Base-by-base conservation (phyloP, 2,113 vertebrate species). In the Equus przewalskii region DNA sequence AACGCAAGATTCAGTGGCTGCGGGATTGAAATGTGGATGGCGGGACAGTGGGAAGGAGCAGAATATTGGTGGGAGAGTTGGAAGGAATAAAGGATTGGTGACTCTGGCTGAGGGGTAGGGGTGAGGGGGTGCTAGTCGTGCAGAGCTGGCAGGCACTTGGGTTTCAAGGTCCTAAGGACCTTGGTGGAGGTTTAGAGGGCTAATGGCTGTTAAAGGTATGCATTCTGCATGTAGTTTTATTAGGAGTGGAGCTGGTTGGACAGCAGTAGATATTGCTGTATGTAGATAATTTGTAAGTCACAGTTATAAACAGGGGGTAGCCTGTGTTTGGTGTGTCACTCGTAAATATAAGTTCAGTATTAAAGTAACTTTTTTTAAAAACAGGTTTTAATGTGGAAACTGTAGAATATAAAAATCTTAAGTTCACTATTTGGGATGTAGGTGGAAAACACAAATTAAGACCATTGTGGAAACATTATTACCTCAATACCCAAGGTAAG, bases 361-460 rank as follows among this genome's bases (percentile, higher is more conserved):
- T 96, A 97, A 97, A 97, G 36, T 91, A 6, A 95, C 30, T 44
- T 88, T 64, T 80, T 97, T 90, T 62, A 8, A 6, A 51, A 98
- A 64, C 62, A 99, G 99, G 99, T 98, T 99, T 99, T 98, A 99
- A 99, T 70, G 99, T 99, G 97, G 99, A 99, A 99, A 99, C 99
- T 1, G 99, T 99, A 67, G 99, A 99, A 98, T 99, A 99, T 97
- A 99, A 99, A 99, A 99, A 99, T 98, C 97, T 99, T 89, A 99
- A 99, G 97, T 99, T 99, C 99, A 99, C 99, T 79, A 99, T 99
- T 98, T 99, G 99, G 99, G 99, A 99, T 95, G 99, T 99, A 80
- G 99, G 99, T 96, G 99, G 99, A 67, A 99, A 99, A 96, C 99
- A 99, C 88, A 99, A 99, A 97, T 99, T 99, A 95, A 99, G 99